Base-by-base conservation (phyloP, 2,888 invertebrate species). In the Bimastos eiseni region DNA sequence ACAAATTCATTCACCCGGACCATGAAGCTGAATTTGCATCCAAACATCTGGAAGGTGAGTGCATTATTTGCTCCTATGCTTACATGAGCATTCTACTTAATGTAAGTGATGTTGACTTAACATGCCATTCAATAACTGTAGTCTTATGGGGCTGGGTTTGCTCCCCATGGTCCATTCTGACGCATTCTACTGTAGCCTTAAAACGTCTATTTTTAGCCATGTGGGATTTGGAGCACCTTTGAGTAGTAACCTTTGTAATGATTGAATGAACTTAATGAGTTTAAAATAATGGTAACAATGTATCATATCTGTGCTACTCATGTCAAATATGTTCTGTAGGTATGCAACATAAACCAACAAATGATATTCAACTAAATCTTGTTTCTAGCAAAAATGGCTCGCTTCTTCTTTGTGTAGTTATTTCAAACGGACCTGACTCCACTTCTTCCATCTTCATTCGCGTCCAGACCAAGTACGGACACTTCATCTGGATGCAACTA, bases 41-140 rank as follows among this genome's bases (percentile, higher is more conserved):
- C 34, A 91, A 90, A 70, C 91, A 91, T 90, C 70, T 83, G 30
- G 90, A 91, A 90, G 37, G 91, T 91, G 36, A 89, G 88, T 37
- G 24, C 33, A 38, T 34, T 34, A 34, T 44, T 44, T 44, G 17
- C 17, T 11, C 2, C 2, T 19, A 11, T 17, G 44, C 2, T 44
- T 44, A 44, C 17, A 2, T 44, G 44, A 2, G 44, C 19, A 11
- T 44, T 44, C 44, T 44, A 17, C 17, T 44, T 17, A 44, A 44
- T 19, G 19, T 6, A 44, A 44, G 44, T 44, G 44, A 44, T 44
- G 44, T 17, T 44, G 17, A 44, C 44, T 44, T 44, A 44, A 44
- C 44, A 15, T 41, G 41, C 15, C 41, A 41, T 41, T 11, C 6
- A 44, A 19, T 44, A 15, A 15, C 44, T 44, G 15, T 13, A 38